These are phyloP conservation scores for Scytalopus superciliaris DNA, from an alignment of 2,113 vertebrate species.

Conservation along the genomic window DNA sequence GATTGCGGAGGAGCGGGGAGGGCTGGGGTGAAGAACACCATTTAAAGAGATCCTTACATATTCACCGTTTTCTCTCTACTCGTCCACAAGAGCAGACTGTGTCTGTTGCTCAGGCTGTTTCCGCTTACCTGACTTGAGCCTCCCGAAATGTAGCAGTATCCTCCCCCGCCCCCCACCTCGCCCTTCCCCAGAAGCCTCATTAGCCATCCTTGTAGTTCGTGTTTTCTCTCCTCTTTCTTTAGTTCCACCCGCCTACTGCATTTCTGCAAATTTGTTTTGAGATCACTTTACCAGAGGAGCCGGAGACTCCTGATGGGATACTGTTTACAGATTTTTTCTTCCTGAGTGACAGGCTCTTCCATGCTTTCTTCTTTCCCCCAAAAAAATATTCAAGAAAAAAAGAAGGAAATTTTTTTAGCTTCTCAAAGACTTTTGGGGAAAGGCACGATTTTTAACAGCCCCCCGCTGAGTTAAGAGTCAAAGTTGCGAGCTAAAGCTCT, in stretches of 20 bases:
- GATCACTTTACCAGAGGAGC: slow-evolving; percentile 74
- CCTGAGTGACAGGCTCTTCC: slow-evolving; percentile 26
- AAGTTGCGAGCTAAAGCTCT: neutral
- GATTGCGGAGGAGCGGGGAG: neutral
- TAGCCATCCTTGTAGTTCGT: slow-evolving; percentile 35
- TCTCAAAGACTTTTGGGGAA: neutral
- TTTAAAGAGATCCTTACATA: neutral
- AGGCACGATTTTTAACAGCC: neutral
- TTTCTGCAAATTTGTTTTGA: slow-evolving; percentile 72
- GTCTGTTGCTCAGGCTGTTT: neutral
- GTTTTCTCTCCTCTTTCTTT: slow-evolving; percentile 55
- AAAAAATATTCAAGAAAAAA: neutral
- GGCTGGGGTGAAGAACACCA: neutral
- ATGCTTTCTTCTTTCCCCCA: neutral
- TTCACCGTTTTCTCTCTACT: neutral
- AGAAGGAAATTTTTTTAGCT: neutral
- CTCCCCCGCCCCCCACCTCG: neutral
- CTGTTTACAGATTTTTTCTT: slow-evolving; percentile 20
- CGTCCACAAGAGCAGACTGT: neutral
- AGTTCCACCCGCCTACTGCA: slow-evolving; percentile 56
- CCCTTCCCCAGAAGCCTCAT: slow-evolving; percentile 24
- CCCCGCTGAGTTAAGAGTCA: neutral
- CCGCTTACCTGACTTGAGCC: slow-evolving; percentile 46
- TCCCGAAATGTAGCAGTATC: neutral
- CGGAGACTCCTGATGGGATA: slow-evolving; percentile 20